Percentiles rank a stretch among this genome's conserved stretches.
Evolutionary conservation across 2,888 invertebrate genomes (phyloP).

Genomic region (Microdon myrmicae): DNA sequence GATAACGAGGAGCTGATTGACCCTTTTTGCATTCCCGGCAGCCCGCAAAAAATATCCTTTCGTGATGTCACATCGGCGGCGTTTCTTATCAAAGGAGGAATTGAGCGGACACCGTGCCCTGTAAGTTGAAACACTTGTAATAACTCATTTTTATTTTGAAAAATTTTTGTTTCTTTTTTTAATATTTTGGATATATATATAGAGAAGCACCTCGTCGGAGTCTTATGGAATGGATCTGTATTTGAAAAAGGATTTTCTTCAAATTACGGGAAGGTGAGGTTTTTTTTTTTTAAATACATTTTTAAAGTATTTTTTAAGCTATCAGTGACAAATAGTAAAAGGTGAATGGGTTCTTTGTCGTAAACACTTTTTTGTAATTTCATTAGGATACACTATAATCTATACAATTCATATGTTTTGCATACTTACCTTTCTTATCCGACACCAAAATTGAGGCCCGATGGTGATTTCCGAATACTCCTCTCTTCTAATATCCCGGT

Average conservation of each 20-base stretch:
- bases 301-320: no score
- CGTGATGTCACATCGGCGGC: constrained; percentile 91
- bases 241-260: constrained; percentile 93
- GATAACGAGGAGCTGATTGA: constrained; percentile 62
- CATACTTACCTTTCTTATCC: no score
- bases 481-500: no score
- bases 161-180: constrained; percentile 6
- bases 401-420: no score
- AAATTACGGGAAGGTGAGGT: constrained; percentile 93
- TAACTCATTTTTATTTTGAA: neutral
- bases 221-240: constrained; percentile 86
- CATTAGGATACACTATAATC: no score
- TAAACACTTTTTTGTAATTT: no score
- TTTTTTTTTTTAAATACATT: no score
- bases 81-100: constrained; percentile 84
- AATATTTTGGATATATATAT: constrained; percentile 54
- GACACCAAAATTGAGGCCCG: no score
- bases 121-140: constrained; percentile 62
- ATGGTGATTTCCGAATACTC: no score
- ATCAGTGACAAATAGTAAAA: no score
- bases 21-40: constrained; percentile 74
- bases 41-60: constrained; percentile 79
- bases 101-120: constrained; percentile 86
- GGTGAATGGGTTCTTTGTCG: no score
- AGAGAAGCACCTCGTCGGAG: constrained; percentile 86